phyloP scores from a whole-genome alignment of 2,888 invertebrate species.

The Heliconius charithonia region DNA sequence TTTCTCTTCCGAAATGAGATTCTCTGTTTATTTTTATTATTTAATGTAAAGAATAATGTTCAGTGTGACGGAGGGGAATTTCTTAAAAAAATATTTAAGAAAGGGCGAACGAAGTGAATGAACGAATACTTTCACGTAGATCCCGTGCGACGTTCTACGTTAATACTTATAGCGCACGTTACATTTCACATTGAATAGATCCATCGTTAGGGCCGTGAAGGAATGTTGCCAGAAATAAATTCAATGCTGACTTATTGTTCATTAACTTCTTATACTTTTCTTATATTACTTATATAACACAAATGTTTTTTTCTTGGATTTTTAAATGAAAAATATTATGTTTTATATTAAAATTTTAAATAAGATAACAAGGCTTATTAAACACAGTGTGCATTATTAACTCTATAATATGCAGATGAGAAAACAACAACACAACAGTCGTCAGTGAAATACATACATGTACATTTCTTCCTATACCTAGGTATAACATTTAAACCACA shows the following conservation, averaged over 20 bases:
- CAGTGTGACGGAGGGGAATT: slow-evolving; percentile 26
- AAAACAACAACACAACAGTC: too few species aligned
- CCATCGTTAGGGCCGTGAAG: slow-evolving; percentile 29
- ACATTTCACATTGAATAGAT: slow-evolving; percentile 31
- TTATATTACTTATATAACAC: not conserved
- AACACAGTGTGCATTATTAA: too few species aligned
- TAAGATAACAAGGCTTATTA: too few species aligned
- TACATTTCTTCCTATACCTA: not conserved
- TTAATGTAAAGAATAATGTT: slow-evolving; percentile 29
- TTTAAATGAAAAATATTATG: too few species aligned
- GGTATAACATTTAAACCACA: not conserved
- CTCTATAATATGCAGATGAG: too few species aligned
- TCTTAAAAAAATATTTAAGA: slow-evolving; percentile 34
- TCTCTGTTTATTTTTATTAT: slow-evolving; percentile 28
- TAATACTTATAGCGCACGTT: slow-evolving; percentile 31
- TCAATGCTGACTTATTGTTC: slow-evolving; percentile 6
- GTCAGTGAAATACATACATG: not conserved
- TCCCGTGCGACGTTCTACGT: slow-evolving; percentile 28
- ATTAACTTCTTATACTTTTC: not conserved
- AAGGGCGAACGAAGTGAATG: not conserved
- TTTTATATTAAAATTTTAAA: too few species aligned
- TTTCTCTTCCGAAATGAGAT: slow-evolving; percentile 30
- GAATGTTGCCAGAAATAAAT: slow-evolving; percentile 30
- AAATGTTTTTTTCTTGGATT: not conserved
- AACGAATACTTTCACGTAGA: slow-evolving; percentile 38